Conservation (phyloP, 1,140 invertebrate genomes). For the Drosophila leontia region DNA sequence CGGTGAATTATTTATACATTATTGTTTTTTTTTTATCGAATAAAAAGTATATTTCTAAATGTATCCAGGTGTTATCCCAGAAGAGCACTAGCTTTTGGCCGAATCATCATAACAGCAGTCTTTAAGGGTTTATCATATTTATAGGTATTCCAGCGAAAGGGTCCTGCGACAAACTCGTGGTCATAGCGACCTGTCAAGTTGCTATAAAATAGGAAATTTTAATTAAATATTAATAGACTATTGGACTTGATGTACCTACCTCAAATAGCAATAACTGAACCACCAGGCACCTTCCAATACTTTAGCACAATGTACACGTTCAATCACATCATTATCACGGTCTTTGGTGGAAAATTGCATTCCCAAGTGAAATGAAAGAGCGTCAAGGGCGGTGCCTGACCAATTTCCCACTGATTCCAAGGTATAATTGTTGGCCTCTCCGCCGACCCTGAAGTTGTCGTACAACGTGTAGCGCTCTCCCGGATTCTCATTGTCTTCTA, state of each 20-base stretch:
- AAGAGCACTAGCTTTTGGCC: not conserved
- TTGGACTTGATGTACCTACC: not conserved
- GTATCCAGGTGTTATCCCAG: too few species aligned
- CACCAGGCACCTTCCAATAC: not conserved
- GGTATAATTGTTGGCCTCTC: not conserved
- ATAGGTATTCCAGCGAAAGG: not conserved
- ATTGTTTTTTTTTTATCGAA: too few species aligned
- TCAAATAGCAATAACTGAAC: not conserved
- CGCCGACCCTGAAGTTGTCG: not conserved
- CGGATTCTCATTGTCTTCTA: not conserved
- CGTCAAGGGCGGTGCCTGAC: not conserved
- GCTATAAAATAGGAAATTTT: not conserved
- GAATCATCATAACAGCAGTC: slow-evolving; percentile 3
- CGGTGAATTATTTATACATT: too few species aligned
- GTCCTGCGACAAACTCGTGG: not conserved
- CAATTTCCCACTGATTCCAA: not conserved
- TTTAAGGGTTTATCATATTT: not conserved
- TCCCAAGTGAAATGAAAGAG: not conserved
- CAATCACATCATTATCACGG: not conserved
- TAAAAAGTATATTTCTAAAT: too few species aligned
- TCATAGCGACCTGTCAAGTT: not conserved
- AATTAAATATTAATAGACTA: too few species aligned
- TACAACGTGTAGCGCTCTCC: not conserved
- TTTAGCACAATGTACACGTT: not conserved
- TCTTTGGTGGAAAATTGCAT: slow-evolving; percentile 8